Evolutionary conservation across 1,140 invertebrate genomes (phyloP).

Genomic region (Achroia grisella): DNA sequence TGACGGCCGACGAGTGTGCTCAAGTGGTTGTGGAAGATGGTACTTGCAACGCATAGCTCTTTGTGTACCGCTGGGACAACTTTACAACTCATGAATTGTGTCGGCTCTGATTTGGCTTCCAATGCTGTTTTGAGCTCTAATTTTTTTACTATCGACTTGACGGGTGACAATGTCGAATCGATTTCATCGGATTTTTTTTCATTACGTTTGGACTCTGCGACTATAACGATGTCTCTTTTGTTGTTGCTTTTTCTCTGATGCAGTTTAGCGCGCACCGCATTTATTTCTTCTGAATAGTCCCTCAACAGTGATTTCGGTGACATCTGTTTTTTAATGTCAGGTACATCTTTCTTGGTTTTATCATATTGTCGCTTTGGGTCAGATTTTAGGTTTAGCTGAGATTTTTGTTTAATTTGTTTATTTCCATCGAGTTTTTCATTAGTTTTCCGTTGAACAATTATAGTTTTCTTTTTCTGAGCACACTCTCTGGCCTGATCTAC

Average conservation of each 20-base stretch:
- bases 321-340: slow-evolving; percentile 45
- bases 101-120: slow-evolving; percentile 50
- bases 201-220: slow-evolving; percentile 41
- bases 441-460: slow-evolving; percentile 36
- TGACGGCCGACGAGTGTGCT: slow-evolving; percentile 66
- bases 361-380: slow-evolving; percentile 51
- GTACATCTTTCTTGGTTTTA: slow-evolving; percentile 53
- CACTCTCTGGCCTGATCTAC: slow-evolving; percentile 72
- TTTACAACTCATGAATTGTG: slow-evolving; percentile 61
- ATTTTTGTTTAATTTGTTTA: slow-evolving; percentile 61
- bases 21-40: slow-evolving; percentile 65
- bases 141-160: slow-evolving; percentile 69
- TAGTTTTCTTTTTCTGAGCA: slow-evolving; percentile 67
- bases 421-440: slow-evolving; percentile 45
- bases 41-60: slow-evolving; percentile 60
- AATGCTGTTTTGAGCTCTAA: slow-evolving; percentile 62
- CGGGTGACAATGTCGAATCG: slow-evolving; percentile 56
- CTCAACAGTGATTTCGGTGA: slow-evolving; percentile 45
- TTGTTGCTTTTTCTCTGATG: slow-evolving; percentile 65
- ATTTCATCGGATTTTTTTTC: slow-evolving; percentile 46
- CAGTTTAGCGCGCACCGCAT: slow-evolving; percentile 61
- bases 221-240: slow-evolving; percentile 47
- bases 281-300: slow-evolving; percentile 70
- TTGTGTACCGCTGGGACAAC: slow-evolving; percentile 65
- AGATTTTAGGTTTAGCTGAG: slow-evolving; percentile 50